Conservation (phyloP, 2,797 vertebrate species). For the Manis pentadactyla region DNA sequence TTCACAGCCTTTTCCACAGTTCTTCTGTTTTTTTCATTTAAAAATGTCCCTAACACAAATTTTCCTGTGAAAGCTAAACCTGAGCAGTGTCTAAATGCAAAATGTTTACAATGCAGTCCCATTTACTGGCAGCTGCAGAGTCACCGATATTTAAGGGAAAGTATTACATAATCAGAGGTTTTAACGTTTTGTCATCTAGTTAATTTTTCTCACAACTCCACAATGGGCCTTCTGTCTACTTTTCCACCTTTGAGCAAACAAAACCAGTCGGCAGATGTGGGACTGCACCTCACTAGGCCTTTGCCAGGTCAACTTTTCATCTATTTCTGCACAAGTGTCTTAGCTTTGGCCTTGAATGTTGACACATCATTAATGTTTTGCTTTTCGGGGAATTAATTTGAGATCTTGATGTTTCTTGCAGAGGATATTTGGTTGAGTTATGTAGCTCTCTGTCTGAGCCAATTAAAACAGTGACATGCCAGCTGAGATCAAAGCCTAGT, state of each 20-base stretch:
- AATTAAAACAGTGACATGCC: background rate
- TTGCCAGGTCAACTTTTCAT: background rate
- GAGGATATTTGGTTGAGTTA: no score
- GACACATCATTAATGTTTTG: background rate
- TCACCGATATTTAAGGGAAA: background rate
- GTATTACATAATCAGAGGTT: background rate
- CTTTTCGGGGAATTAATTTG: background rate
- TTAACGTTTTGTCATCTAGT: background rate
- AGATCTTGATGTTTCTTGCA: background rate
- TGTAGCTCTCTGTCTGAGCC: background rate
- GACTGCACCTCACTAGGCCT: background rate
- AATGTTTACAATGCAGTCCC: background rate
- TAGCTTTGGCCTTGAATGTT: background rate
- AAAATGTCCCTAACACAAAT: background rate
- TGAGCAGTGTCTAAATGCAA: background rate
- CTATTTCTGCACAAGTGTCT: background rate
- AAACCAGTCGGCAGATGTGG: background rate
- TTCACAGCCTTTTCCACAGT: background rate
- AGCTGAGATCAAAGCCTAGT: rapidly evolving
- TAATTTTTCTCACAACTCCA: background rate
- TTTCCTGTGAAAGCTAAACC: background rate
- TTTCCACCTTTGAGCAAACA: background rate
- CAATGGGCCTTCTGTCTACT: background rate
- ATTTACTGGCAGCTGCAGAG: background rate
- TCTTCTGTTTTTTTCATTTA: background rate